Percentiles rank a stretch among this genome's conserved stretches.
These are phyloP conservation scores for Dendrolimus kikuchii DNA, from an alignment of 1,140 invertebrate species.

Conservation along the genomic window DNA sequence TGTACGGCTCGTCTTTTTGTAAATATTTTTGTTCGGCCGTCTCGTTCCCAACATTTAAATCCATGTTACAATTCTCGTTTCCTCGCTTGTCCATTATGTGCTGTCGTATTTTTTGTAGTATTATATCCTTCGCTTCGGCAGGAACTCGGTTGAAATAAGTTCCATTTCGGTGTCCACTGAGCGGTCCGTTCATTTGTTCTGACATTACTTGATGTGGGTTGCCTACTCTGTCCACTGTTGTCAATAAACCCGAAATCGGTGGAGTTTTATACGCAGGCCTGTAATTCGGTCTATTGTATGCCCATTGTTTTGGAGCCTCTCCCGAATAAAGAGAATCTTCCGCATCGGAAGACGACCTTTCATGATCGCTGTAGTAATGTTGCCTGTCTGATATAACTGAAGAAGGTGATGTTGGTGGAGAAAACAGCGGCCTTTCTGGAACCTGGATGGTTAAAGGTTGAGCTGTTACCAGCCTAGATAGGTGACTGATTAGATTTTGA, in stretches of 20 bases:
- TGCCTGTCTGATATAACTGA: conserved; percentile 55
- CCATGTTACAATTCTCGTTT: conserved; percentile 42
- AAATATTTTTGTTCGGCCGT: conserved; percentile 35
- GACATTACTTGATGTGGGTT: conserved; percentile 14
- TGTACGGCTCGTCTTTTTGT: conserved; percentile 44
- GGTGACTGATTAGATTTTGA: conserved; percentile 72
- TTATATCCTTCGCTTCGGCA: conserved; percentile 62
- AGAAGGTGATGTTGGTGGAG: conserved; percentile 57
- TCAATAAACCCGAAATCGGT: conserved; percentile 51
- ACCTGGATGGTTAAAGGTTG: conserved; percentile 63
- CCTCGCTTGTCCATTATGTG: conserved; percentile 69
- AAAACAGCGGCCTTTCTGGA: conserved; percentile 52
- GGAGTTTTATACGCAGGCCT: conserved; percentile 7
- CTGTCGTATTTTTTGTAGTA: conserved; percentile 67
- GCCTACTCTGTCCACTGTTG: conserved; percentile 60
- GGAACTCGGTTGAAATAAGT: conserved; percentile 58
- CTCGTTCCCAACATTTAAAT: conserved; percentile 18
- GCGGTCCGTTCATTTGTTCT: conserved; percentile 25
- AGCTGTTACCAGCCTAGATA: conserved; percentile 53
- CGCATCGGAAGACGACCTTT: conserved; percentile 49
- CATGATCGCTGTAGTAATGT: conserved; percentile 59
- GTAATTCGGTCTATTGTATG: conserved; percentile 21
- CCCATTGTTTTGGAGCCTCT: conserved; percentile 41
- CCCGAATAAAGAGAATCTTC: conserved; percentile 50
- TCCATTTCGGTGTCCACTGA: conserved; percentile 30